Conservation (phyloP, 2,797 vertebrate species). For the Salarias fasciatus region DNA sequence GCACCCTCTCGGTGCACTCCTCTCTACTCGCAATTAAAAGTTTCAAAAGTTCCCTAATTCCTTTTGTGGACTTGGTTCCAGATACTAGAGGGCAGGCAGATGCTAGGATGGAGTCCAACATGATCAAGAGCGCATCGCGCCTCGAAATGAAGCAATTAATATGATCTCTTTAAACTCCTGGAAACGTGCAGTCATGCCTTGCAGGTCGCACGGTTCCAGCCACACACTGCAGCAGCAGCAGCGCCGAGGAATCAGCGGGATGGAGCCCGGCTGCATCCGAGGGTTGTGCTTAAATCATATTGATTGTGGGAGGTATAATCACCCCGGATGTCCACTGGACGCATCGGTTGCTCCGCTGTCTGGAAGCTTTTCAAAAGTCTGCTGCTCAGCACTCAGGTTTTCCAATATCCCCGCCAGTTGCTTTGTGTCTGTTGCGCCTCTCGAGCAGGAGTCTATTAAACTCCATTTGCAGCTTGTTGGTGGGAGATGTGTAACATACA, state of each 20-base stretch:
- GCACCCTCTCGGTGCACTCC: slow-evolving; percentile 3
- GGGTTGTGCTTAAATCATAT: slow-evolving; percentile 1
- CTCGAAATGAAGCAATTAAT: slow-evolving; percentile 51
- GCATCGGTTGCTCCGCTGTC: too few species aligned
- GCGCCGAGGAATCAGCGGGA: not conserved
- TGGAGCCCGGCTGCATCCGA: not conserved
- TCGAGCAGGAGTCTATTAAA: too few species aligned
- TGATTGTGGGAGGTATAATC: not conserved
- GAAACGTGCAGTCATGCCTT: slow-evolving; percentile 42
- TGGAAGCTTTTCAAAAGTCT: not conserved
- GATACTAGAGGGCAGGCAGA: slow-evolving; percentile 62
- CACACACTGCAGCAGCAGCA: not conserved
- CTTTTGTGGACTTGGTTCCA: slow-evolving; percentile 48
- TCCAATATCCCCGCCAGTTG: too few species aligned
- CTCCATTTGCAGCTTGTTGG: too few species aligned
- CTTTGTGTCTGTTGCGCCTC: too few species aligned
- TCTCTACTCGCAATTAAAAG: slow-evolving; percentile 45
- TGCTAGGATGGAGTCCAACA: slow-evolving; percentile 62
- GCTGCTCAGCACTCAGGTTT: not conserved
- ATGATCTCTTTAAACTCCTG: slow-evolving; percentile 49
- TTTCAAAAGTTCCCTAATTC: slow-evolving; percentile 62
- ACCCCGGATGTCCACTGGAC: not conserved
- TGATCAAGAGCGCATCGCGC: slow-evolving; percentile 33
- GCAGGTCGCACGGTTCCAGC: slow-evolving; percentile 17
- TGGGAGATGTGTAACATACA: too few species aligned